phyloP scores from a whole-genome alignment of 1,140 invertebrate species.

The Bombus sibiricus region DNA sequence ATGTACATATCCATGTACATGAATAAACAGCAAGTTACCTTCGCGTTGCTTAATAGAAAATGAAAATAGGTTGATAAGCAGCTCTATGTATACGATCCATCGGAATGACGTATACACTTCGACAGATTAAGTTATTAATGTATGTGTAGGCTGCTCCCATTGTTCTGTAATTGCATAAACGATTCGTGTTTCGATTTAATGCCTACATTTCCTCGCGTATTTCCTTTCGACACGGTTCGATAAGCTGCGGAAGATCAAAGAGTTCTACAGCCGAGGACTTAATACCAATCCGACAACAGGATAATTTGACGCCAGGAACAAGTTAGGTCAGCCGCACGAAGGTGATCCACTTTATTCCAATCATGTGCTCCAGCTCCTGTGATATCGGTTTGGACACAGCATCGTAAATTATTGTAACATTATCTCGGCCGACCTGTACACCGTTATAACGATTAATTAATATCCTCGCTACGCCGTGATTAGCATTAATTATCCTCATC shows the following conservation, averaged over 20 bases:
- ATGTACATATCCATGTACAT: too few relatives aligned
- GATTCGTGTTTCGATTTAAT: slow-evolving; percentile 9
- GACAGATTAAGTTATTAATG: slow-evolving; percentile 10
- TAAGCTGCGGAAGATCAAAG: slow-evolving; percentile 30
- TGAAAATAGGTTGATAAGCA: background rate
- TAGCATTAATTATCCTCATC: slow-evolving; percentile 15
- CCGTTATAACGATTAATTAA: slow-evolving; percentile 60
- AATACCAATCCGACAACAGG: slow-evolving; percentile 39
- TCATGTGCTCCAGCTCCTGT: slow-evolving; percentile 4
- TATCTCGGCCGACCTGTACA: slow-evolving; percentile 18
- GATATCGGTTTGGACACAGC: background rate
- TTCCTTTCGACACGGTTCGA: slow-evolving; percentile 34
- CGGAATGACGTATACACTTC: background rate
- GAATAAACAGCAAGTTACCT: background rate
- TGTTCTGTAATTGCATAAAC: slow-evolving; percentile 8
- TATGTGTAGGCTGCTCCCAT: background rate
- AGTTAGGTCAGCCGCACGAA: slow-evolving; percentile 22
- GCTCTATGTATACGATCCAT: background rate
- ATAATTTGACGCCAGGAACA: slow-evolving; percentile 43
- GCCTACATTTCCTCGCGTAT: background rate
- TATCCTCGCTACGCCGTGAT: slow-evolving; percentile 18
- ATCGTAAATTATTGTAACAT: slow-evolving; percentile 48
- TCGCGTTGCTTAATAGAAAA: background rate
- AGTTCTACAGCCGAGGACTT: background rate
- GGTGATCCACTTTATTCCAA: slow-evolving; percentile 53